Percentiles rank a stretch among this genome's conserved stretches.
These are phyloP conservation scores for Catagonus wagneri DNA, from an alignment of 2,113 vertebrate species.

Conservation along the genomic window DNA sequence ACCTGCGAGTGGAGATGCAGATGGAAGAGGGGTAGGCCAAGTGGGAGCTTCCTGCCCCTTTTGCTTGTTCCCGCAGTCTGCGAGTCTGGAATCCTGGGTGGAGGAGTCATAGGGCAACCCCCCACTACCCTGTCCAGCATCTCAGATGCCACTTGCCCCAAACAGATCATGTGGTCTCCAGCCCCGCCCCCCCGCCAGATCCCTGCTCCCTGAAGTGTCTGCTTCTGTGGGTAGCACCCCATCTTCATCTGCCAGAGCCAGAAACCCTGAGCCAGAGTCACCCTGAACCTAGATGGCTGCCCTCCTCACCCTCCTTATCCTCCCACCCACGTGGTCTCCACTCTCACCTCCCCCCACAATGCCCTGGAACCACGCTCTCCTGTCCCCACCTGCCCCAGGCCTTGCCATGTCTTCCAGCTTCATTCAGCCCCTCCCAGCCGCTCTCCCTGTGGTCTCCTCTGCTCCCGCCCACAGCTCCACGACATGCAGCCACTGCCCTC, in stretches of 20 bases:
- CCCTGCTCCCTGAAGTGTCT: background rate
- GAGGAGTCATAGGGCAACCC: background rate
- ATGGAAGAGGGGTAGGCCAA: rapidly evolving
- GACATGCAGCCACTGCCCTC: too few species aligned
- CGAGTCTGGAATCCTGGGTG: background rate
- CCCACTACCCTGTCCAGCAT: background rate
- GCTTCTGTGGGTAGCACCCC: background rate
- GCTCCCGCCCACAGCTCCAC: background rate
- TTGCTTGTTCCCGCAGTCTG: rapidly evolving
- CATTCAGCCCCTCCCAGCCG: background rate
- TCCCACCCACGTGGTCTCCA: background rate
- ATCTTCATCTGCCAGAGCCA: background rate
- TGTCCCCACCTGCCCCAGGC: rapidly evolving
- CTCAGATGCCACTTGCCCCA: background rate
- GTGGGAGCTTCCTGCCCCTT: background rate
- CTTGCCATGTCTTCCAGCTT: background rate
- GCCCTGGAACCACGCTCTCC: background rate
- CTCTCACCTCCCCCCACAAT: background rate
- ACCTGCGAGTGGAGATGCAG: background rate
- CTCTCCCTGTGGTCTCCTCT: too few species aligned
- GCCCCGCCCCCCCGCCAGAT: background rate
- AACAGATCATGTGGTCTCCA: background rate
- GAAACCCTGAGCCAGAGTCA: background rate
- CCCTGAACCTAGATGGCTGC: background rate
- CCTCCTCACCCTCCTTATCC: background rate